Evolutionary conservation across 2,797 vertebrate species (phyloP).

Genomic region (Pseudocheirus occidentalis): DNA sequence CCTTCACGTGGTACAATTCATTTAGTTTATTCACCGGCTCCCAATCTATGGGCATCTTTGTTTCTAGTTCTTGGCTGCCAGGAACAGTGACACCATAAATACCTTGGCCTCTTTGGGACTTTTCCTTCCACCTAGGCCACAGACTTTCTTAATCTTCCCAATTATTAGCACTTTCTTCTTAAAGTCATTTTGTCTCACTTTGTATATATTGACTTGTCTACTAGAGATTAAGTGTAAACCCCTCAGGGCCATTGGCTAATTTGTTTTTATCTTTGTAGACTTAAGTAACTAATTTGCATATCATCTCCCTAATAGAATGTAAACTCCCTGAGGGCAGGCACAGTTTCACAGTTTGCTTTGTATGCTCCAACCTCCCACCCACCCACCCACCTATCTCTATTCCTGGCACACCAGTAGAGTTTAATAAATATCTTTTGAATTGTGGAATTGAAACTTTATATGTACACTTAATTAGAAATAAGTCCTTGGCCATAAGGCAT

Average conservation of each 20-base stretch:
- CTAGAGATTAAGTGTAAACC: not conserved
- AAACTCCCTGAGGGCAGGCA: not conserved
- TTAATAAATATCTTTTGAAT: not conserved
- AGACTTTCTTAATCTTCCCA: too few species aligned
- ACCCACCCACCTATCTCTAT: too few species aligned
- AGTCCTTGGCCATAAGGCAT: slow-evolving; percentile 2
- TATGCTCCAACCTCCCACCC: not conserved
- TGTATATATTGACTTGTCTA: too few species aligned
- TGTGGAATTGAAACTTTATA: not conserved
- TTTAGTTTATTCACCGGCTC: too few species aligned
- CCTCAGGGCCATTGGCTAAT: not conserved
- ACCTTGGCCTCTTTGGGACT: too few species aligned
- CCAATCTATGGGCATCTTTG: too few species aligned
- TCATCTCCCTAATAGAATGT: not conserved
- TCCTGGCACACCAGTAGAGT: not conserved
- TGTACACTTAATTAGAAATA: not conserved
- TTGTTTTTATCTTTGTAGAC: not conserved
- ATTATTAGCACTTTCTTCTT: too few species aligned
- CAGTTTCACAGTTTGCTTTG: not conserved
- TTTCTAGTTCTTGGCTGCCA: too few species aligned
- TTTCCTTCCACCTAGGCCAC: too few species aligned
- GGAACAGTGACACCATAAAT: too few species aligned
- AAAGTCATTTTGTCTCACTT: too few species aligned
- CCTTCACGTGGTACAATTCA: too few species aligned
- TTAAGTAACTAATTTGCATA: not conserved